A percentile compares a stretch with the other conserved stretches of the same genome.
phyloP scores from a whole-genome alignment of 2,888 invertebrate genomes.

The Harpalus rufipes region DNA sequence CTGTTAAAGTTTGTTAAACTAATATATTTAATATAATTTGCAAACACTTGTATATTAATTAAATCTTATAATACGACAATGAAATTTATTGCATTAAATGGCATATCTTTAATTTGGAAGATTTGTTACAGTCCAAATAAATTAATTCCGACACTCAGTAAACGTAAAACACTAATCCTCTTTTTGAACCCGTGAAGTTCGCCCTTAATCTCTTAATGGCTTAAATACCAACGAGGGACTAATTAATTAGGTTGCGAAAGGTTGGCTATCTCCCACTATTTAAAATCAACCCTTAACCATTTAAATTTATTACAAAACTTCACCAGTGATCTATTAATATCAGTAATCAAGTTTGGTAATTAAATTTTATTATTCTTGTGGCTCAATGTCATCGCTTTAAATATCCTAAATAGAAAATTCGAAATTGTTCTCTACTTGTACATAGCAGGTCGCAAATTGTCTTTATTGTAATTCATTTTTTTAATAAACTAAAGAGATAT shows the following conservation, averaged over 20 bases:
- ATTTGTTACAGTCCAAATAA: constrained; percentile 5
- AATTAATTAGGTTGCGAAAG: constrained; percentile 14
- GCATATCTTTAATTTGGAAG: background rate
- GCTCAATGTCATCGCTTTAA: too few relatives aligned
- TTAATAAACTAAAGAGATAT: too few relatives aligned
- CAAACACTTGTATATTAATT: constrained; percentile 11
- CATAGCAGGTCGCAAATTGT: too few relatives aligned
- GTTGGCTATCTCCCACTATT: background rate
- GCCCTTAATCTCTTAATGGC: constrained; percentile 5
- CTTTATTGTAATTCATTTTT: too few relatives aligned
- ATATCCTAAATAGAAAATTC: too few relatives aligned
- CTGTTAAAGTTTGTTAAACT: too few relatives aligned
- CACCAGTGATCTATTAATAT: background rate
- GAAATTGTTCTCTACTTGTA: too few relatives aligned
- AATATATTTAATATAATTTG: too few relatives aligned
- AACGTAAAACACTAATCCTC: constrained; percentile 24
- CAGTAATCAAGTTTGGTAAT: too few relatives aligned
- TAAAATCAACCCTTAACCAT: background rate
- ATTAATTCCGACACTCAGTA: constrained; percentile 15
- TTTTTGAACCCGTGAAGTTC: constrained; percentile 21
- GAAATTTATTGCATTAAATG: background rate
- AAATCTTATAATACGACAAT: constrained; percentile 2
- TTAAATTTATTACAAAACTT: background rate
- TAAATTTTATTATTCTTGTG: too few relatives aligned
- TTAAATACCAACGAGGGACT: background rate